These are phyloP conservation scores for Hydroisotoma schaefferi DNA, from an alignment of 2,888 invertebrate species.

Conservation along the genomic window DNA sequence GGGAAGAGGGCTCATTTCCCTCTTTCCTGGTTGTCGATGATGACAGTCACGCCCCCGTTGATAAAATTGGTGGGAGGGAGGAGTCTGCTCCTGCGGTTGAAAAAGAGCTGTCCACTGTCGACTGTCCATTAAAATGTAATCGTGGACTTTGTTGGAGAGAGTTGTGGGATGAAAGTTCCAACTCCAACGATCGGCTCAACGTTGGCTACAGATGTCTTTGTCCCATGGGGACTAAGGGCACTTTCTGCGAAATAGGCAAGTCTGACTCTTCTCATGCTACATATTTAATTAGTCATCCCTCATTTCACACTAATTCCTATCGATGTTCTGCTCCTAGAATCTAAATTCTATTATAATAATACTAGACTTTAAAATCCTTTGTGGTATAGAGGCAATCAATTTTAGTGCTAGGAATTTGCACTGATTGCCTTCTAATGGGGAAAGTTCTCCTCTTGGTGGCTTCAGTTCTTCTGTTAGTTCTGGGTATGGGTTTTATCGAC, in stretches of 20 bases:
- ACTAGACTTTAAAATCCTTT: too few relatives aligned
- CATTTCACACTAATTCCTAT: neutral
- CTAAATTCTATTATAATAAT: neutral
- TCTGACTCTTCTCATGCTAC: neutral
- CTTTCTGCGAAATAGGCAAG: constrained; percentile 46
- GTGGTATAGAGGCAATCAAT: too few relatives aligned
- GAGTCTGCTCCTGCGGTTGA: constrained; percentile 11
- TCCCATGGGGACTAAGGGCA: constrained; percentile 45
- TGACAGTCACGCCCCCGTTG: neutral
- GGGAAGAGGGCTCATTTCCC: neutral
- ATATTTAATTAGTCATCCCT: constrained; percentile 1
- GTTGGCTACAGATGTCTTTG: constrained; percentile 45
- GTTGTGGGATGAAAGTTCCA: constrained; percentile 24
- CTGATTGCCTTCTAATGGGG: too few relatives aligned
- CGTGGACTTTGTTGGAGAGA: constrained; percentile 35
- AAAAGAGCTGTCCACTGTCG: constrained; percentile 18
- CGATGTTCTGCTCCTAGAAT: neutral
- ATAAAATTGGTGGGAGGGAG: too few relatives aligned
- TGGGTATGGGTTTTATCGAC: too few relatives aligned
- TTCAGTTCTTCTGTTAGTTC: too few relatives aligned
- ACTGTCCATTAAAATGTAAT: constrained; percentile 38
- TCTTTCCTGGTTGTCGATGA: neutral
- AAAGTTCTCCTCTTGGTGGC: too few relatives aligned
- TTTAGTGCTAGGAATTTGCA: too few relatives aligned
- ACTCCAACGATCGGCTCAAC: constrained; percentile 27